Percentiles rank a stretch among this genome's conserved stretches.
Evolutionary conservation across 2,797 vertebrate species (phyloP).

Genomic region (Macropodus opercularis): DNA sequence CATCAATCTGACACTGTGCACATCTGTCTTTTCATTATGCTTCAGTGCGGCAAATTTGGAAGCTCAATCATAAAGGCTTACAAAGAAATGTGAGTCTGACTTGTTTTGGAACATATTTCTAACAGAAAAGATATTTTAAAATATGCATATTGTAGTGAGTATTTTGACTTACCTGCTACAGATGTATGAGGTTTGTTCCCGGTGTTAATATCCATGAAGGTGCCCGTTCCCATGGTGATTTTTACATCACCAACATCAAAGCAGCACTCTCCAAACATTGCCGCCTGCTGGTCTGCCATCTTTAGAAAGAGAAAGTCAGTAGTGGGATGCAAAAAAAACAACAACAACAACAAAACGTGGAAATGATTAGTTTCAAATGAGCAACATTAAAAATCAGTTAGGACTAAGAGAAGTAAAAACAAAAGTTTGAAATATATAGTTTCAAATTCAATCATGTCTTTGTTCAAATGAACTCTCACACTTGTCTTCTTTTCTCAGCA

Average conservation of each 20-base stretch:
- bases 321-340: background rate
- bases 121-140: too few species aligned
- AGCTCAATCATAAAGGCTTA: too few species aligned
- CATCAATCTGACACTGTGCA: too few species aligned
- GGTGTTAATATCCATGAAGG: conserved; percentile 95
- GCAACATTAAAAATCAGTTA: background rate
- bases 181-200: conserved; percentile 86
- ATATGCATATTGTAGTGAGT: too few species aligned
- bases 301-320: conserved; percentile 49
- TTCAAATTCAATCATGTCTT: background rate
- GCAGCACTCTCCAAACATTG: conserved; percentile 98
- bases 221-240: conserved; percentile 96
- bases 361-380: background rate
- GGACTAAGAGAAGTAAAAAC: background rate
- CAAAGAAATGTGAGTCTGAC: too few species aligned
- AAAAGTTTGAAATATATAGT: background rate
- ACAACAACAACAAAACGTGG: background rate
- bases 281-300: conserved; percentile 97
- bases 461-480: background rate
- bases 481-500: too few species aligned
- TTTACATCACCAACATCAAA: conserved; percentile 93
- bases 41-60: too few species aligned
- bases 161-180: conserved; percentile 74
- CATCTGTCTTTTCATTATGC: too few species aligned
- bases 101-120: too few species aligned